Evolutionary conservation across 1,140 invertebrate species (phyloP), one percentile per base, ranked within the genome.

Genomic region (Zaprionus vittiger): DNA sequence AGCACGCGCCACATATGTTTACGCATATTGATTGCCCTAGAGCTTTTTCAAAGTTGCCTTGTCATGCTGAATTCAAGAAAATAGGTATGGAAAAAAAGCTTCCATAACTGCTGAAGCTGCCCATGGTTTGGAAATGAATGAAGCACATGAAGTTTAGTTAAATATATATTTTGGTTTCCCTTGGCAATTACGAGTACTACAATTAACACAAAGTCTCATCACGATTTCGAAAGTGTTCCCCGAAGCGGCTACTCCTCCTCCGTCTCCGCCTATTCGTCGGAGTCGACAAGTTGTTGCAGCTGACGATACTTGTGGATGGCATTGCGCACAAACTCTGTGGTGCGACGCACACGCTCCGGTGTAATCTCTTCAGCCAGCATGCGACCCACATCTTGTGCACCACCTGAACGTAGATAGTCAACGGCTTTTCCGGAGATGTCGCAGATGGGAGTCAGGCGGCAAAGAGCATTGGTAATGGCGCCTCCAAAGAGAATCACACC

Each of bases 361-460:
- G 92, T 93, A 55, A 94, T 89, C 73, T 92, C 73, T 64, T 84
- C 64, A 81, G 83, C 70, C 76, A 84, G 57, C 93, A 91, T 71
- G 60, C 82, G 67, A 60, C 90, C 70, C 89, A 84, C 79, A 91
- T 89, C 57, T 70, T 80, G 64, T 76, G 84, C 81, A 64, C 89
- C 79, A 26, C 93, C 64, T 63, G 76, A 83, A 80, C 81, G 87
- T 12, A 83, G 78, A 15, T 93, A 92, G 5, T 93, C 93, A 1
- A 94, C 85, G 9, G 94, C 94, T 22, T 94, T 79, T 80, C 95
- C 95, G 2, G 93, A 93, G 24, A 96, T 94, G 0, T 93, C 93
- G 80, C 96, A 97, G 28, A 96, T 74, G 7, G 95, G 94, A 0
- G 96, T 96, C 20, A 96, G 94, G 1, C 94, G 93, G 77, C 96